Evolutionary conservation across 2,797 vertebrate genomes (phyloP).

Genomic region (Dendrocincla fuliginosa): DNA sequence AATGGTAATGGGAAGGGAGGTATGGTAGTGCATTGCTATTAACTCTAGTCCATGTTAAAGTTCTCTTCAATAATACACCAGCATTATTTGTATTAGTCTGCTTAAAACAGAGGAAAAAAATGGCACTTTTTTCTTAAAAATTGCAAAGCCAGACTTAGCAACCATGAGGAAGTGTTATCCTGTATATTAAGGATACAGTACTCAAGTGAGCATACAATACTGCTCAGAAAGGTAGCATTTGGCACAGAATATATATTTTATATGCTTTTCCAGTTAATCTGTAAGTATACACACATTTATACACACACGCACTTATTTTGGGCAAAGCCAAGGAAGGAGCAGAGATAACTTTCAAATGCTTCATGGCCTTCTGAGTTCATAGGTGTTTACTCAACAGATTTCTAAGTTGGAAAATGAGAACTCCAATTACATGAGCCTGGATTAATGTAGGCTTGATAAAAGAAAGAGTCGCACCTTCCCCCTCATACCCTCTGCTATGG

Average conservation of each 20-base stretch:
- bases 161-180: fast-evolving
- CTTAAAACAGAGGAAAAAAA: neutral
- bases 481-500: neutral
- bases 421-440: neutral
- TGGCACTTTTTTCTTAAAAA: neutral
- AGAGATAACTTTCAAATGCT: neutral
- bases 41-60: neutral
- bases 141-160: neutral
- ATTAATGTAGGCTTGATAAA: neutral
- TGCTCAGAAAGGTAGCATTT: neutral
- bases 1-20: neutral
- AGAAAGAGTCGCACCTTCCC: neutral
- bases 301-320: fast-evolving
- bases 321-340: neutral
- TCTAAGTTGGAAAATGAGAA: neutral
- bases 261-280: neutral
- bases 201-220: neutral
- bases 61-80: neutral
- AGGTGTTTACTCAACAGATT: neutral
- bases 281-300: neutral
- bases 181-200: neutral
- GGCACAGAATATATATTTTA: neutral
- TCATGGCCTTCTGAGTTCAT: neutral
- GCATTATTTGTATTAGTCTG: neutral
- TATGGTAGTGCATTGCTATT: neutral